A percentile compares a stretch with the other conserved stretches of the same genome.
These are phyloP conservation scores for Meteorus cinctellus DNA, from an alignment of 2,888 invertebrate species.

Conservation along the genomic window DNA sequence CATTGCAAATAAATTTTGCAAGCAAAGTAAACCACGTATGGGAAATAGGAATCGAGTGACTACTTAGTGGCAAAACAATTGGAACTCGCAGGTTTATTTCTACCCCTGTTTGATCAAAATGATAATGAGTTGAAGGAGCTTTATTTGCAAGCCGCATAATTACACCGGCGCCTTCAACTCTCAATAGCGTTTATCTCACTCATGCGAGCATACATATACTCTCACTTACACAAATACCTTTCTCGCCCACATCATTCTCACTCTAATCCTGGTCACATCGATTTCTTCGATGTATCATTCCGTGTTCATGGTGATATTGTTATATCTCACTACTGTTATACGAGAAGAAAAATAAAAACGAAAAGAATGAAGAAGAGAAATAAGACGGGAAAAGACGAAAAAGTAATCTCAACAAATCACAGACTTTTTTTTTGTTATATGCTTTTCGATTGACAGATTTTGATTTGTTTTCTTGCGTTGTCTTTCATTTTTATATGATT, in stretches of 20 bases:
- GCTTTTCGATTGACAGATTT: neutral
- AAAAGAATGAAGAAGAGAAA: neutral
- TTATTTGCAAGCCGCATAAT: conserved; percentile 21
- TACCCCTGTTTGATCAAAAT: conserved; percentile 61
- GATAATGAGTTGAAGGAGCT: conserved; percentile 58
- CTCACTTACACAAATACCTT: neutral
- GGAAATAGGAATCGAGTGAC: conserved; percentile 33
- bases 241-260: neutral
- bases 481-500: neutral
- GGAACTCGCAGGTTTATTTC: conserved; percentile 12
- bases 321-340: neutral
- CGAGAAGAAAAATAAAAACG: neutral
- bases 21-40: conserved; percentile 27
- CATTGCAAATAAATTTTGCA: conserved; percentile 31
- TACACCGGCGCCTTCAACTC: conserved; percentile 27
- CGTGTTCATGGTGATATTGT: neutral
- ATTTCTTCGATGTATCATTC: neutral
- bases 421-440: neutral
- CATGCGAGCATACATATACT: too few relatives aligned
- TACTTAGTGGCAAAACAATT: conserved; percentile 26
- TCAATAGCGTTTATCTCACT: conserved; percentile 15
- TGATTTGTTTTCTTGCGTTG: neutral
- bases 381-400: neutral
- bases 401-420: conserved; percentile 1
- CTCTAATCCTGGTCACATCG: neutral